Percentiles rank a stretch among this genome's conserved stretches.
These are phyloP conservation scores for Aphidoletes aphidimyza DNA, from an alignment of 2,888 invertebrate genomes.

Conservation along the genomic window DNA sequence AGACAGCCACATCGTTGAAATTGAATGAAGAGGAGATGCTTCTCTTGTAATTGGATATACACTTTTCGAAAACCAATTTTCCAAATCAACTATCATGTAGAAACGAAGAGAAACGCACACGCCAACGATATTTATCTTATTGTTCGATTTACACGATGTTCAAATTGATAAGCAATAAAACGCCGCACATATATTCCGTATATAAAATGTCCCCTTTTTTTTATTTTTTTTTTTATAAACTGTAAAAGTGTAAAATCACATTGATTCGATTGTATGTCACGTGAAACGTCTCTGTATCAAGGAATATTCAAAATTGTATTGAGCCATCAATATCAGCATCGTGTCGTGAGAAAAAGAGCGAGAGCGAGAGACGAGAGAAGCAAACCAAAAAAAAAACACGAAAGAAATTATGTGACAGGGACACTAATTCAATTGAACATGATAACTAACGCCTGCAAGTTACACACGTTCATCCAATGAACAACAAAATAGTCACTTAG, in stretches of 20 bases:
- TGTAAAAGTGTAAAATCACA: not conserved
- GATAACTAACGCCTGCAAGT: slow-evolving; percentile 36
- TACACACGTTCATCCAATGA: too few relatives aligned
- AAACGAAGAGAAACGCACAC: too few relatives aligned
- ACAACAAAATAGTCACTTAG: not conserved
- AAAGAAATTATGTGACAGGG: not conserved
- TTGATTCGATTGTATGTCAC: not conserved
- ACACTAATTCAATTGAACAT: slow-evolving; percentile 31
- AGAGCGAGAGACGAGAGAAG: too few relatives aligned
- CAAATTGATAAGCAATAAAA: not conserved
- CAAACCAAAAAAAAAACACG: too few relatives aligned
- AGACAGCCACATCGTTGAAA: too few relatives aligned
- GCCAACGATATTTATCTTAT: not conserved
- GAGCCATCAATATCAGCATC: not conserved
- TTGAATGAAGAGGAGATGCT: not conserved
- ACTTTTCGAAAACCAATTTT: not conserved
- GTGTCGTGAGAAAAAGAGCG: slow-evolving; percentile 3
- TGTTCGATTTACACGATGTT: not conserved
- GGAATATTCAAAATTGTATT: not conserved
- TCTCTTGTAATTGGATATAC: not conserved
- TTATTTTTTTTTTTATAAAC: too few relatives aligned
- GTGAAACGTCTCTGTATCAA: not conserved
- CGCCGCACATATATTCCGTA: too few relatives aligned
- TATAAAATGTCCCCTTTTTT: too few relatives aligned
- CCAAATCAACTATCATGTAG: too few relatives aligned